Conservation (phyloP, 1,140 invertebrate species). For the Apocrypta bakeri region DNA sequence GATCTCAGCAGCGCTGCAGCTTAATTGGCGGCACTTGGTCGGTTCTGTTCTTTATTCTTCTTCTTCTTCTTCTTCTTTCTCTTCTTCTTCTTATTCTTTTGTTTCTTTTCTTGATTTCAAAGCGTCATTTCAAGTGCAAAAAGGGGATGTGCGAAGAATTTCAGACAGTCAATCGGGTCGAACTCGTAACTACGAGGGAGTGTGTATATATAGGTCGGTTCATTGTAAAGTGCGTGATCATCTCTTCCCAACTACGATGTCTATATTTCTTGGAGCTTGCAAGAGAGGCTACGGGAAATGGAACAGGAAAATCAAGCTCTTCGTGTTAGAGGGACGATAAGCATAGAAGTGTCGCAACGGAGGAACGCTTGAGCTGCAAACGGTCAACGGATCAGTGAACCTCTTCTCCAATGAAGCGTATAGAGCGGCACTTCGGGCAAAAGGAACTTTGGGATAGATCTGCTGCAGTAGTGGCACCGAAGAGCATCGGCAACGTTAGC, state of each 20-base stretch:
- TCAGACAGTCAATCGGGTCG: too few species aligned
- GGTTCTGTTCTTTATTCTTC: too few species aligned
- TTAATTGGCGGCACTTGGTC: neutral
- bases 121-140: neutral
- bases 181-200: too few species aligned
- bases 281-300: too few species aligned
- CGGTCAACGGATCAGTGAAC: neutral
- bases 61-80: too few species aligned
- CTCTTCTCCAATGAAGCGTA: neutral
- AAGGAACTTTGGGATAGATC: neutral
- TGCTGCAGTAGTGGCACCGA: neutral
- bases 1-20: neutral
- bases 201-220: too few species aligned
- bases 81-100: too few species aligned
- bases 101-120: neutral
- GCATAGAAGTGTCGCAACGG: too few species aligned
- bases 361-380: neutral
- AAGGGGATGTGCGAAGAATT: neutral
- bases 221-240: neutral
- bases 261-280: too few species aligned
- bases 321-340: too few species aligned
- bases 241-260: too few species aligned
- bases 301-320: neutral
- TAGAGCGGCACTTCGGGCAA: neutral
- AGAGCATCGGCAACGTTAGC: too few species aligned